Evolutionary conservation across 2,113 vertebrate species (phyloP).

Genomic region (Ictalurus furcatus): DNA sequence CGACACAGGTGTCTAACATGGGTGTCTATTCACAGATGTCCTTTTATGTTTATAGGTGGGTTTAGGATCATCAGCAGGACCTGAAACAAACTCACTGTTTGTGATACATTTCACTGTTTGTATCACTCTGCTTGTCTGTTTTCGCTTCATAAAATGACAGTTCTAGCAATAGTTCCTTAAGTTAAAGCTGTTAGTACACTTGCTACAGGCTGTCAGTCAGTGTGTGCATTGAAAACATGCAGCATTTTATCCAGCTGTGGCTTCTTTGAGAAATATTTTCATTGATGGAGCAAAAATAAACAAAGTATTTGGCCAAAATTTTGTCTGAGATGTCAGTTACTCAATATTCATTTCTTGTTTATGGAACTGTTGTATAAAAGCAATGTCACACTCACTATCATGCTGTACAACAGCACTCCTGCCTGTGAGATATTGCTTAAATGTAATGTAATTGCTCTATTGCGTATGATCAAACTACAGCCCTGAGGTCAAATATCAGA

Average conservation of each 20-base stretch:
- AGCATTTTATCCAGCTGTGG: not conserved
- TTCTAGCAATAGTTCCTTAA: not conserved
- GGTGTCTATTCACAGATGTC: not conserved
- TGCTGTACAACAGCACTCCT: not conserved
- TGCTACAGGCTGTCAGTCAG: not conserved
- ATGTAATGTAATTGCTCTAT: not conserved
- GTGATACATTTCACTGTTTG: too few relatives aligned
- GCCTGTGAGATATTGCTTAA: not conserved
- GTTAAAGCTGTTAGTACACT: not conserved
- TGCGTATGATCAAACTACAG: not conserved
- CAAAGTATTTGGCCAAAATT: not conserved
- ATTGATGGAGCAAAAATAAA: not conserved
- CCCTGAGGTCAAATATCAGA: not conserved
- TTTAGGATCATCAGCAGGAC: too few relatives aligned
- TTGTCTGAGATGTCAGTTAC: not conserved
- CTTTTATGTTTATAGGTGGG: not conserved
- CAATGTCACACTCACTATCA: not conserved
- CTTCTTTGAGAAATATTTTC: too few relatives aligned
- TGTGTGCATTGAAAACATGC: too few relatives aligned
- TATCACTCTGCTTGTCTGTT: too few relatives aligned
- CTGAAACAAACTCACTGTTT: too few relatives aligned
- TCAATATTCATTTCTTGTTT: not conserved
- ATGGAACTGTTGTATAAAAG: not conserved
- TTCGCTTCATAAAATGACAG: too few relatives aligned
- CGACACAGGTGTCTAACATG: not conserved